Percentiles rank a stretch among this genome's conserved stretches.
phyloP scores from a whole-genome alignment of 1,140 invertebrate species.

The Drosophila kanapiae region DNA sequence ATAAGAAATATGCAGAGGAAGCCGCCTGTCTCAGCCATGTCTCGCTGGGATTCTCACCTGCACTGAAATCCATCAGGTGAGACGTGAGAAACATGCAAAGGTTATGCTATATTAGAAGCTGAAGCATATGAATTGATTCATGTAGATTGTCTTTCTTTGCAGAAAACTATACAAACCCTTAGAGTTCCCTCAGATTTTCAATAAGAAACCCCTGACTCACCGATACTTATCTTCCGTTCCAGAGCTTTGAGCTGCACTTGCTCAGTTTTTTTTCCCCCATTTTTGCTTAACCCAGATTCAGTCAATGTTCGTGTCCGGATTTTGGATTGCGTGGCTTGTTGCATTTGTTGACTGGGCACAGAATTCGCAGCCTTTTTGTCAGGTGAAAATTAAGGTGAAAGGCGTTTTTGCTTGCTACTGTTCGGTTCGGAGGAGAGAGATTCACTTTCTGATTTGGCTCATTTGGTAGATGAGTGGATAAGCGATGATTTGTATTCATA shows the following conservation, averaged over 20 bases:
- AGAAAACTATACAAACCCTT: neutral
- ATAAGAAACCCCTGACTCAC: constrained; percentile 13
- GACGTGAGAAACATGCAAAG: constrained; percentile 56
- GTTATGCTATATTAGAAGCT: neutral
- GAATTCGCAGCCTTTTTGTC: constrained; percentile 46
- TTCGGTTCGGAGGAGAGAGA: constrained; percentile 43
- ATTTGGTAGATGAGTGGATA: constrained; percentile 45
- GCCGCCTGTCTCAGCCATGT: neutral
- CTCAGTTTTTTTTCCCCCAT: constrained; percentile 26
- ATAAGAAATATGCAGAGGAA: constrained; percentile 21
- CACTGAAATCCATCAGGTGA: constrained; percentile 48
- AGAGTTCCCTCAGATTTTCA: neutral
- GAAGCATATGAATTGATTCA: neutral
- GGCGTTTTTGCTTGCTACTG: constrained; percentile 54
- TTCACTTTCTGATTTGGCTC: constrained; percentile 50
- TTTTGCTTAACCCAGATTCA: constrained; percentile 66
- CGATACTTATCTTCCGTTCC: constrained; percentile 12
- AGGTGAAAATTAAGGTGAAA: constrained; percentile 69
- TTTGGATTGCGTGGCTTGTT: constrained; percentile 50
- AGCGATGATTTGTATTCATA: constrained; percentile 33
- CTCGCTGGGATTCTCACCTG: constrained; percentile 49
- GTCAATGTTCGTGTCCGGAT: constrained; percentile 46
- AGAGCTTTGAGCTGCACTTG: constrained; percentile 36
- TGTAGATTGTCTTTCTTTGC: neutral
- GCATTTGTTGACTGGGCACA: constrained; percentile 55